Conservation (phyloP, 1,140 invertebrate genomes). For the Apolygus lucorum region DNA sequence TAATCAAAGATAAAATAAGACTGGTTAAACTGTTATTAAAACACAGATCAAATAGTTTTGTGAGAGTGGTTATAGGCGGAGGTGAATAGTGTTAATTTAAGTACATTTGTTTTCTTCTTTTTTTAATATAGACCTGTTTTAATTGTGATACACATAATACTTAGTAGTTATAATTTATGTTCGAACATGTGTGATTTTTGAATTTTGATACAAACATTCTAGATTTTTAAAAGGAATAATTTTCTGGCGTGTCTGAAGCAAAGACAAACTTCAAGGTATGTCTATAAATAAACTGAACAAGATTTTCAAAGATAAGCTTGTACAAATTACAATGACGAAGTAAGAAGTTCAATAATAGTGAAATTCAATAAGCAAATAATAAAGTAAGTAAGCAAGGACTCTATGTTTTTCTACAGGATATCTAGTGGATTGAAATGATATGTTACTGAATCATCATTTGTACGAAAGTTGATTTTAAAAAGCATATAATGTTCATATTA, state of each 20-base stretch:
- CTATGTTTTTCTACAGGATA: conserved; percentile 10
- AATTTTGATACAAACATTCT: conserved; percentile 9
- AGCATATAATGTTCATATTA: conserved; percentile 24
- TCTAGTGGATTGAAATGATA: conserved; percentile 3
- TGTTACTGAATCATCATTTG: background rate
- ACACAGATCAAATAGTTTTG: conserved; percentile 31
- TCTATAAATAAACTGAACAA: conserved; percentile 26
- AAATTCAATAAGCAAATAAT: conserved; percentile 10
- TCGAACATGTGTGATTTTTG: conserved; percentile 24
- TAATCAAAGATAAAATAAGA: conserved; percentile 32
- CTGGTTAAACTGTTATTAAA: conserved; percentile 30
- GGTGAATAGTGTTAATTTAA: conserved; percentile 29
- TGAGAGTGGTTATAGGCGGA: conserved; percentile 24
- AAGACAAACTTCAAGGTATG: conserved; percentile 28
- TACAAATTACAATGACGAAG: conserved; percentile 10
- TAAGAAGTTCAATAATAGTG: conserved; percentile 17
- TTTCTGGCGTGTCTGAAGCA: conserved; percentile 9
- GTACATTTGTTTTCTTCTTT: conserved; percentile 24
- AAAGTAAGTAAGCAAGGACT: background rate
- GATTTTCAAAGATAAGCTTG: conserved; percentile 15
- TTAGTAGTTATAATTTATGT: conserved; percentile 28
- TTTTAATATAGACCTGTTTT: conserved; percentile 24
- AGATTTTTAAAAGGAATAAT: conserved; percentile 1
- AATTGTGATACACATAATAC: conserved; percentile 31
- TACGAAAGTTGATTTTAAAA: conserved; percentile 16